A percentile compares a stretch with the other conserved stretches of the same genome.
Conservation (phyloP, 2,113 vertebrate genomes). For the Aleadryas rufinucha region DNA sequence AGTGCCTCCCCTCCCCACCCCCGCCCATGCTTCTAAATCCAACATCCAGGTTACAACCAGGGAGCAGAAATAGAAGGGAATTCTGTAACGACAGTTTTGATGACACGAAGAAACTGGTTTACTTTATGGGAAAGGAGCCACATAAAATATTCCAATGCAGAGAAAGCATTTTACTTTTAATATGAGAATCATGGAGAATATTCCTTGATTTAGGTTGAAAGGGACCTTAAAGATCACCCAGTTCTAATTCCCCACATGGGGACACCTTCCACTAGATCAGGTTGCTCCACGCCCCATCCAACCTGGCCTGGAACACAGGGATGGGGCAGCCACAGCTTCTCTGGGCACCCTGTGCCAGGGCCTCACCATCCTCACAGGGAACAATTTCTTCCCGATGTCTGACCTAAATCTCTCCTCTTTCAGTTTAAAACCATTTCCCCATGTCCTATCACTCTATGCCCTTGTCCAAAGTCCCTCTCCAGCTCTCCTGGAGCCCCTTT, state of each 20-base stretch:
- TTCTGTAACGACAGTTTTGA: neutral
- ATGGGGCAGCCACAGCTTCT: neutral
- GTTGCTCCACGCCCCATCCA: neutral
- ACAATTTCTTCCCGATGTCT: neutral
- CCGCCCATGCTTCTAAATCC: neutral
- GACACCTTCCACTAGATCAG: neutral
- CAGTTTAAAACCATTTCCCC: neutral
- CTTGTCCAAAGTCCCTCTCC: neutral
- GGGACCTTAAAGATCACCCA: neutral
- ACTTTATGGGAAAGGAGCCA: neutral
- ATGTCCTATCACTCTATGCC: neutral
- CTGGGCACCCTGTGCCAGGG: neutral
- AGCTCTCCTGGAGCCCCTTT: neutral
- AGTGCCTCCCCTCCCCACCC: neutral
- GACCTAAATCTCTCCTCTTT: neutral
- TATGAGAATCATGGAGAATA: neutral
- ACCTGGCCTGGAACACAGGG: neutral
- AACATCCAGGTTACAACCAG: neutral
- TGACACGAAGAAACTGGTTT: neutral
- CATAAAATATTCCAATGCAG: neutral
- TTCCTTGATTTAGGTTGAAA: neutral
- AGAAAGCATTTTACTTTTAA: neutral
- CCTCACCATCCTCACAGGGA: neutral
- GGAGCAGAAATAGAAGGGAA: neutral
- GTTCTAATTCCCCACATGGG: too few relatives aligned